Conservation (phyloP, 2,888 invertebrate genomes). For the Hipparchia sbordonii region DNA sequence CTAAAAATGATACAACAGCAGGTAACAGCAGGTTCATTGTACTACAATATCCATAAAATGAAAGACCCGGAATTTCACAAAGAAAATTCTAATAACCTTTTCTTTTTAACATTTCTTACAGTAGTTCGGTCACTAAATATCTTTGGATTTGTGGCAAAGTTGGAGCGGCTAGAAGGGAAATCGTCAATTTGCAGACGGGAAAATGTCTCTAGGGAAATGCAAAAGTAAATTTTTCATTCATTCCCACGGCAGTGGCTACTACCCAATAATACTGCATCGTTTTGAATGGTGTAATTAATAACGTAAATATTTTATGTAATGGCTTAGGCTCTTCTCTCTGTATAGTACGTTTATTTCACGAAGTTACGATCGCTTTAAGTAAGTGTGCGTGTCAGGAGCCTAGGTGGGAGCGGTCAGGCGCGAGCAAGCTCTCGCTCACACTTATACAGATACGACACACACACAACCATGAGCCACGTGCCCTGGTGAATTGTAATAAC, state of each 20-base stretch:
- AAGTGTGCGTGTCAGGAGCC: too few relatives aligned
- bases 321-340: neutral
- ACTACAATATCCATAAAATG: neutral
- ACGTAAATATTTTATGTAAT: neutral
- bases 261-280: slow-evolving; percentile 29
- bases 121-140: slow-evolving; percentile 3
- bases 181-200: slow-evolving; percentile 32
- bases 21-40: too few relatives aligned
- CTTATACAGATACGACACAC: too few relatives aligned
- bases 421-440: too few relatives aligned
- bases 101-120: neutral
- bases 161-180: slow-evolving; percentile 16
- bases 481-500: too few relatives aligned
- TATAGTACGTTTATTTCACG: too few relatives aligned
- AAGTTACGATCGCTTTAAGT: too few relatives aligned
- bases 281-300: slow-evolving; percentile 18
- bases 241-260: slow-evolving; percentile 25
- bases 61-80: neutral
- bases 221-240: slow-evolving; percentile 34
- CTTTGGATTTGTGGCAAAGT: slow-evolving; percentile 15
- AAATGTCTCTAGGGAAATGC: slow-evolving; percentile 33
- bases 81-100: neutral
- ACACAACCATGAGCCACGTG: too few relatives aligned
- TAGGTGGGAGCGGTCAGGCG: too few relatives aligned
- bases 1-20: too few relatives aligned